phyloP scores from a whole-genome alignment of 2,797 vertebrate genomes.

The Bradypus variegatus region DNA sequence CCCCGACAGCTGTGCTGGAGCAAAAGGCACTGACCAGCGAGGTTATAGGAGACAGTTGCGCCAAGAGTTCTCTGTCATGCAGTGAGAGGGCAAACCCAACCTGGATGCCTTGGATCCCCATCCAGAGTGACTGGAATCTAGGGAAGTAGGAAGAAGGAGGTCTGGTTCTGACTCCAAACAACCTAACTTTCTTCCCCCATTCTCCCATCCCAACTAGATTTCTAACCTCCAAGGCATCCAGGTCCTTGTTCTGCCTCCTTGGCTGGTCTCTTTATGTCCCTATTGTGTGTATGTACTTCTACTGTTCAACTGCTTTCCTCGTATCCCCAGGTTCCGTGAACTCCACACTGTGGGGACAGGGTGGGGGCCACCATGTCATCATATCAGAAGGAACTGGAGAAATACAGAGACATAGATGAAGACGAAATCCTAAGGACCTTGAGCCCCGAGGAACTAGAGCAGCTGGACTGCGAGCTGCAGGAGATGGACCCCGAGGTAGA shows the following conservation, averaged over 20 bases:
- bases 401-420: slow-evolving; percentile 96
- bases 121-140: neutral
- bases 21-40: neutral
- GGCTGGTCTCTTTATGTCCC: neutral
- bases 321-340: slow-evolving; percentile 48
- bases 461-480: slow-evolving; percentile 87
- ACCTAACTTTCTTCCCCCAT: neutral
- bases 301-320: slow-evolving; percentile 6
- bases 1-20: slow-evolving; percentile 42
- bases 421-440: slow-evolving; percentile 90
- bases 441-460: slow-evolving; percentile 85
- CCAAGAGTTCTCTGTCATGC: slow-evolving; percentile 2
- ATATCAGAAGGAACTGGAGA: slow-evolving; percentile 78
- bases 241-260: neutral
- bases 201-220: neutral
- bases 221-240: neutral
- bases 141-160: neutral
- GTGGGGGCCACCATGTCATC: slow-evolving; percentile 70
- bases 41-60: neutral
- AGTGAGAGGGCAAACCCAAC: neutral
- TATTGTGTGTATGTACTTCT: neutral
- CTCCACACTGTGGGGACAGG: slow-evolving; percentile 44
- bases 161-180: neutral
- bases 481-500: slow-evolving; percentile 97
- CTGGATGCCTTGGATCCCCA: neutral